Evolutionary conservation across 2,113 vertebrate genomes (phyloP).

Genomic region (Rhinolophus ferrumequinum): DNA sequence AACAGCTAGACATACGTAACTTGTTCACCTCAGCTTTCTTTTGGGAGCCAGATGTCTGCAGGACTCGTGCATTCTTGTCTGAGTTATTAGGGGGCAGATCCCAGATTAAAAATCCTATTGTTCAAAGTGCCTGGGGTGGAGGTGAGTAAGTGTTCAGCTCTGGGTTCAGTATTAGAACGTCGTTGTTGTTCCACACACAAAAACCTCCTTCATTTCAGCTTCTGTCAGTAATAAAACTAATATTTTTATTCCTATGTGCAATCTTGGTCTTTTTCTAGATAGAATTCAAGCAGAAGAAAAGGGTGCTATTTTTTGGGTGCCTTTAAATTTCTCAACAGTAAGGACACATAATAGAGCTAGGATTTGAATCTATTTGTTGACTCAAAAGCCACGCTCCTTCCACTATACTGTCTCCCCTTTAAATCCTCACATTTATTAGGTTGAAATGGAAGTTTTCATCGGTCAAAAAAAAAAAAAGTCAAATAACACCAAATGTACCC

Average conservation of each 20-base stretch:
- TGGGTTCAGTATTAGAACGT: not conserved
- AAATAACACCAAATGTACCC: not conserved
- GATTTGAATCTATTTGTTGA: not conserved
- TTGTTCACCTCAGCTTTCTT: not conserved
- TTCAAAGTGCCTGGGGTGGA: not conserved
- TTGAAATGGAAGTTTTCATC: not conserved
- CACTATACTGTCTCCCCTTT: not conserved
- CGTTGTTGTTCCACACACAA: not conserved
- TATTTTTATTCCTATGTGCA: constrained; percentile 16
- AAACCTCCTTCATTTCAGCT: not conserved
- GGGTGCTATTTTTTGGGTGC: not conserved
- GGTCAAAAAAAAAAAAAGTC: not conserved
- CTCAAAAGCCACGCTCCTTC: not conserved
- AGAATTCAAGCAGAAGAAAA: not conserved
- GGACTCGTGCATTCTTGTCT: not conserved
- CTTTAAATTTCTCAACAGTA: constrained; percentile 15
- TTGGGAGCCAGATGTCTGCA: not conserved
- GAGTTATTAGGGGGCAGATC: not conserved
- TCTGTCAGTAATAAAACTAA: constrained; percentile 4
- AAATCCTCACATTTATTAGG: not conserved
- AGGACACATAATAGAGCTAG: not conserved
- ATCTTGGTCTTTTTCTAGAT: not conserved
- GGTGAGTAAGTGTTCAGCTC: not conserved
- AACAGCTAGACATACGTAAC: not conserved
- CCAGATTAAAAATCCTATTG: not conserved